phyloP scores from a whole-genome alignment of 2,888 invertebrate species.

The Dynastes grantii region DNA sequence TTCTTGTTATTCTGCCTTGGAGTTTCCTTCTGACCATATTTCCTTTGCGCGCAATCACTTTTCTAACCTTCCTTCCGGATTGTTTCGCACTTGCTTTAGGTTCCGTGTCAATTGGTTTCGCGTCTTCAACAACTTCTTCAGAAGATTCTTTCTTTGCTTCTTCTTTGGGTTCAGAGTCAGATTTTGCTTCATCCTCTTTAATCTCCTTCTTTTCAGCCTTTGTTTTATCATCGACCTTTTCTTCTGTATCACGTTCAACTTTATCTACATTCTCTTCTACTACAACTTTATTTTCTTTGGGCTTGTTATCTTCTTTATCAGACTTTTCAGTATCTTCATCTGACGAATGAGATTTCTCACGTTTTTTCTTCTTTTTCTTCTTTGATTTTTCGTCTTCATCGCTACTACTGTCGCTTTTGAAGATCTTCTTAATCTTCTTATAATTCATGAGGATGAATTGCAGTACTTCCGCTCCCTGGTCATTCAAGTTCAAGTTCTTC shows the following conservation, averaged over 20 bases:
- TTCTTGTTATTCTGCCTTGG: conserved; percentile 2
- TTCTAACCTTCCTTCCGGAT: conserved; percentile 14
- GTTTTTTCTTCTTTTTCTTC: conserved; percentile 41
- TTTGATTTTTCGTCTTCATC: conserved; percentile 48
- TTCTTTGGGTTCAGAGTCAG: conserved; percentile 1
- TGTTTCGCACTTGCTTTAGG: neutral
- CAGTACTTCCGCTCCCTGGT: conserved; percentile 42
- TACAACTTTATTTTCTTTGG: conserved; percentile 10
- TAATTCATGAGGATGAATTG: conserved; percentile 51
- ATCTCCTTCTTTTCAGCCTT: conserved; percentile 53
- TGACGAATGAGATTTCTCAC: conserved; percentile 2
- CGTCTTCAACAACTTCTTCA: conserved; percentile 23
- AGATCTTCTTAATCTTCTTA: conserved; percentile 50
- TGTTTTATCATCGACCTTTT: conserved; percentile 19
- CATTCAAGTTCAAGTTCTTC: conserved; percentile 47
- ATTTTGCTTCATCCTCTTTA: conserved; percentile 54
- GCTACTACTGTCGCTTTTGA: conserved; percentile 49
- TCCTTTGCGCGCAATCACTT: neutral
- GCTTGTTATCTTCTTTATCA: conserved; percentile 33
- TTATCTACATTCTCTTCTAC: neutral
- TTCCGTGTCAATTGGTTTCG: too few relatives aligned
- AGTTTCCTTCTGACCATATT: neutral
- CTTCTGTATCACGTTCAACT: neutral
- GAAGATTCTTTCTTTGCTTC: neutral
- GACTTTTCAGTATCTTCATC: conserved; percentile 33